Conservation (phyloP, 2,888 invertebrate genomes). For the Ophonus ardosiacus region DNA sequence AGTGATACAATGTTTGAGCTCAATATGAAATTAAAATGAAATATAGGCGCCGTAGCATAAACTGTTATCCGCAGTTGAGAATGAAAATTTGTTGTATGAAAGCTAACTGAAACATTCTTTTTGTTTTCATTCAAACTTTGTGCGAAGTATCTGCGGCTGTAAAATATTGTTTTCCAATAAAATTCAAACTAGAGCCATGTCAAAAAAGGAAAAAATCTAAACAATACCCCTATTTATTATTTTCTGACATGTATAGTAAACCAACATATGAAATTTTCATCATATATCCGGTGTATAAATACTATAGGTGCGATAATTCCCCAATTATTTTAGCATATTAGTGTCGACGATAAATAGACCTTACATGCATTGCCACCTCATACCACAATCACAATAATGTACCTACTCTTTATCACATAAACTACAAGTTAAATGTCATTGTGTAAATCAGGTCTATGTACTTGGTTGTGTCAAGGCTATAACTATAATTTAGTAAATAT, state of each 20-base stretch:
- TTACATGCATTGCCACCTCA: too few relatives aligned
- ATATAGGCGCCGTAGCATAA: neutral
- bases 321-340: too few relatives aligned
- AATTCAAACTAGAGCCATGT: constrained; percentile 28
- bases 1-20: neutral
- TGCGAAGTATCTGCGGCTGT: constrained; percentile 8
- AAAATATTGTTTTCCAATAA: constrained; percentile 40
- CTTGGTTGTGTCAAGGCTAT: too few relatives aligned
- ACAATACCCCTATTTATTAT: constrained; percentile 33
- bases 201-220: constrained; percentile 32
- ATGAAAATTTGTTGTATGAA: constrained; percentile 20
- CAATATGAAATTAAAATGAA: neutral
- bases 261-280: neutral
- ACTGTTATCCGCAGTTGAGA: neutral
- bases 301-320: too few relatives aligned
- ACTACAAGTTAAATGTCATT: too few relatives aligned
- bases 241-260: neutral
- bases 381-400: too few relatives aligned
- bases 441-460: too few relatives aligned
- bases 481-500: too few relatives aligned
- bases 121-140: constrained; percentile 27
- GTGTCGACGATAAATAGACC: too few relatives aligned
- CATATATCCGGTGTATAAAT: neutral
- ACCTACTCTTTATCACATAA: too few relatives aligned
- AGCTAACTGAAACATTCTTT: constrained; percentile 26